phyloP scores from a whole-genome alignment of 2,888 invertebrate genomes.

The Empis stercorea region DNA sequence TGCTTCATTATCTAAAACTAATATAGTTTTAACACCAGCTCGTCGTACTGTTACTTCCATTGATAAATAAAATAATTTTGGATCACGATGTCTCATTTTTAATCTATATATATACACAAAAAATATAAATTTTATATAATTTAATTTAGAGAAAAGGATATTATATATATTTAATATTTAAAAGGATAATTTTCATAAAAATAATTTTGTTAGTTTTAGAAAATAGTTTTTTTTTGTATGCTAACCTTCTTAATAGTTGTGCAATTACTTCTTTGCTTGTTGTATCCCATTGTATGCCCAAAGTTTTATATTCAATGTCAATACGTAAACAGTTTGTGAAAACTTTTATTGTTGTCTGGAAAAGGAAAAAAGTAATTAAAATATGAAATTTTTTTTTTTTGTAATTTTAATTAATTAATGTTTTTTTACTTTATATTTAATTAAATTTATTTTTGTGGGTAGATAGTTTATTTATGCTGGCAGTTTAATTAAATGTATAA shows the following conservation, averaged over 20 bases:
- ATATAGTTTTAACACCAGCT: constrained; percentile 66
- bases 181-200: too few species aligned
- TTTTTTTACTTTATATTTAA: too few species aligned
- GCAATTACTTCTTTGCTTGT: constrained; percentile 77
- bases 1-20: constrained; percentile 77
- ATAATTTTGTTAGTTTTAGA: too few species aligned
- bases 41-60: constrained; percentile 87
- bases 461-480: too few species aligned
- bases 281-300: constrained; percentile 79
- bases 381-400: not conserved
- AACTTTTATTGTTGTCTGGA: constrained; percentile 83
- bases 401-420: too few species aligned
- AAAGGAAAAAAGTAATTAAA: constrained; percentile 20
- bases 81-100: constrained; percentile 84
- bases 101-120: constrained; percentile 23
- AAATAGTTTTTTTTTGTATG: too few species aligned
- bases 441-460: too few species aligned
- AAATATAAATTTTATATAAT: not conserved
- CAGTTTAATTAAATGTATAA: too few species aligned
- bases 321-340: constrained; percentile 79
- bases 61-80: constrained; percentile 81
- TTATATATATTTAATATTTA: too few species aligned
- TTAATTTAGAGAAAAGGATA: not conserved
- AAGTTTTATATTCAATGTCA: constrained; percentile 92
- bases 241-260: constrained; percentile 70